These are phyloP conservation scores for Lydus trimaculatus DNA, from an alignment of 2,888 invertebrate species.

Conservation along the genomic window DNA sequence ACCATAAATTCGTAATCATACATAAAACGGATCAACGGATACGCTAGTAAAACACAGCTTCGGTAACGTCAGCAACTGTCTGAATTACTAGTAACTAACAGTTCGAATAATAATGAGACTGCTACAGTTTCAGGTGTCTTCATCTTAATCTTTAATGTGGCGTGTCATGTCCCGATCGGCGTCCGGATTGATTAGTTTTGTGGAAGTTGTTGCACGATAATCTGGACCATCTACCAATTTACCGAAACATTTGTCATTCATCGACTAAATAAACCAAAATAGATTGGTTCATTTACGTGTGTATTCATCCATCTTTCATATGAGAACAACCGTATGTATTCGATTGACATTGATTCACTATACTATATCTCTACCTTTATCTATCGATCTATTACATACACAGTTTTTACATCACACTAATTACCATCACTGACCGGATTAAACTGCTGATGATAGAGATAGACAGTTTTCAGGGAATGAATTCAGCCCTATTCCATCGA, in stretches of 20 bases:
- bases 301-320: slow-evolving; percentile 14
- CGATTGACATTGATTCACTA: slow-evolving; percentile 3
- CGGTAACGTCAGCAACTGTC: no score
- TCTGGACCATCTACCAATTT: background rate
- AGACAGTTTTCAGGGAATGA: background rate
- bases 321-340: slow-evolving; percentile 9
- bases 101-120: no score
- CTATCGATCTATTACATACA: background rate
- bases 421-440: background rate
- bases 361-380: background rate
- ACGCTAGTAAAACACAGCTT: no score
- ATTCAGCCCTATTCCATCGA: background rate
- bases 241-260: slow-evolving; percentile 5
- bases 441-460: background rate
- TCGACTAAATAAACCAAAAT: slow-evolving; percentile 13
- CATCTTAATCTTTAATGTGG: no score
- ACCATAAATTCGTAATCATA: background rate
- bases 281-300: slow-evolving; percentile 12
- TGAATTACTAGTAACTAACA: no score
- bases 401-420: slow-evolving; percentile 5
- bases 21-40: no score
- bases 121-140: no score
- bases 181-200: background rate
- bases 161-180: no score
- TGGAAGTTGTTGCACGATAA: background rate